Evolutionary conservation across 2,888 invertebrate species (phyloP), one percentile per base, ranked within the genome.

Genomic region (Lepidochitona cinerea): DNA sequence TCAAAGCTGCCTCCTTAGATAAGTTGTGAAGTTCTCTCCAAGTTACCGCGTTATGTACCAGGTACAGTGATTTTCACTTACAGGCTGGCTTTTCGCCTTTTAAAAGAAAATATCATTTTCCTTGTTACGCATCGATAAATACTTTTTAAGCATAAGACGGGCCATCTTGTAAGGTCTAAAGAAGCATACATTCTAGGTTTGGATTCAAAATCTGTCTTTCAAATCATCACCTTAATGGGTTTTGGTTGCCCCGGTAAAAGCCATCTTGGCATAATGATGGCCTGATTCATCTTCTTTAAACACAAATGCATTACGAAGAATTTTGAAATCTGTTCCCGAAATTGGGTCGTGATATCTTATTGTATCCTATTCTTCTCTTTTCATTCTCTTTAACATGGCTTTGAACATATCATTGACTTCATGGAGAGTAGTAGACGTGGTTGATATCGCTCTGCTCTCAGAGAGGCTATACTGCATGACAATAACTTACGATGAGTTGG

Each of bases 191-290:
- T 72, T 54, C 70, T 37, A 14, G 74, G 53, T 68, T 67, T 67
- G 6, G 36, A 54, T 23, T 71, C 73, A 59, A 59, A 54, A 18
- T 59, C 32, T 23, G 52, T 71, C 37, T 23, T 69, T 53, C 5
- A 70, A n/a, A 3, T 33, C 18, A 73, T 54, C 68, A 14, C 73
- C 70, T 7, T 32, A 23, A 23, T 76, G 73, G 35, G 73, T 71
- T 36, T 76, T 73, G 4, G 73, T 76, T 26, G 73, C 70, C 32
- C 69, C 73, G 41, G 54, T 71, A 18, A 54, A 64, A 0, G 37
- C 49, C 64, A 75, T 72, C 36, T 75, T 68, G 7, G 68, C 64
- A 69, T n/a, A n/a, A n/a, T n/a, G n/a, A n/a, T n/a, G n/a, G n/a
- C n/a, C n/a, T n/a, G n/a, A n/a, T n/a, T n/a, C 53, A 76, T 37